Evolutionary conservation across 2,113 vertebrate species (phyloP), one percentile per base, ranked within the genome.

Genomic region (Phocoena phocoena): DNA sequence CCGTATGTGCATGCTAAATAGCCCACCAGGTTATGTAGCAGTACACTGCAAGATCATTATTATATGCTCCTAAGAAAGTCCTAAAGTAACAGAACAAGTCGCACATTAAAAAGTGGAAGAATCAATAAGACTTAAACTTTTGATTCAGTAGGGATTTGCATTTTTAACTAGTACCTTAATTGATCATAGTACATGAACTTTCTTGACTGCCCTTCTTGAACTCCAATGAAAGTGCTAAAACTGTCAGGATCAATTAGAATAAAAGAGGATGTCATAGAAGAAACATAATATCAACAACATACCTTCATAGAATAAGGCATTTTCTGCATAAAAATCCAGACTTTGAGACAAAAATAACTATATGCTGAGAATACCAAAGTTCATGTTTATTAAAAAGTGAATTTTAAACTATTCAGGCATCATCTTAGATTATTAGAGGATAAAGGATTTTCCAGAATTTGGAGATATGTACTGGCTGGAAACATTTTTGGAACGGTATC

Each of bases 361-460:
- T 62, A 68, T 81, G 25, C 68, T 88, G 36, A 92, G 28, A 68
- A 26, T 10, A 77, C 6, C 44, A 93, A 23, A 65, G 3, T 41
- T 71, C 44, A 65, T 89, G n/a, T 93, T 91, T 55, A 84, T 84
- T 79, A 90, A 79, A 41, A 95, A 67, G 23, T 60, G 8, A 23
- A 83, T 86, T 96, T 79, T 55, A 81, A 89, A 95, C 13, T 80
- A 67, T 5, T 17, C 12, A 95, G 4, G 13, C 47, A 41, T 96
- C 26, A 95, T 62, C n/a, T 88, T 58, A 95, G 8, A 95, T 60
- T 53, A 10, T 53, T 86, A 53, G 8, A 28, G 6, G 21, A 86
- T 38, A 89, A 90, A 85, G 1, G 20, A 20, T 41, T 84, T 83
- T 63, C 26, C 74, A 95, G 70, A 95, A 87, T 67, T 94, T 95